phyloP scores from a whole-genome alignment of 1,140 invertebrate species.

The Magallana angulata region DNA sequence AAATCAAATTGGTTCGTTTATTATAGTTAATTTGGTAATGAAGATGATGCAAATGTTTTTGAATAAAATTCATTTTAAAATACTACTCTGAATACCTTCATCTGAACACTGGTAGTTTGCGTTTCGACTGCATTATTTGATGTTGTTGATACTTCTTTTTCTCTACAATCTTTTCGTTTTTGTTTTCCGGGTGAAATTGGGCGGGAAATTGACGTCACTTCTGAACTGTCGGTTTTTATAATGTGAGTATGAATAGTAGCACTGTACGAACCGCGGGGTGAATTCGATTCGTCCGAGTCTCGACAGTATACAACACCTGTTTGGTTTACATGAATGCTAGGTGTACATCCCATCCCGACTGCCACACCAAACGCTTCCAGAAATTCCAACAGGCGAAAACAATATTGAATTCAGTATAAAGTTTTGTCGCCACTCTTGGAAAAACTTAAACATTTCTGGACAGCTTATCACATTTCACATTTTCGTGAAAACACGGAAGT shows the following conservation, averaged over 20 bases:
- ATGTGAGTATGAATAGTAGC: constrained; percentile 61
- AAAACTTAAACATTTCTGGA: not conserved
- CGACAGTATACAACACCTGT: constrained; percentile 77
- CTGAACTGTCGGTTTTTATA: constrained; percentile 55
- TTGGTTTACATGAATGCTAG: constrained; percentile 76
- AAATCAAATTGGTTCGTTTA: no score
- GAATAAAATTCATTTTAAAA: no score
- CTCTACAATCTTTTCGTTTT: constrained; percentile 5
- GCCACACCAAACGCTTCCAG: not conserved
- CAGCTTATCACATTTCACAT: not conserved
- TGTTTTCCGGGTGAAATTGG: constrained; percentile 12
- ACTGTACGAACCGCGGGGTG: constrained; percentile 67
- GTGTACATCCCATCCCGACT: constrained; percentile 75
- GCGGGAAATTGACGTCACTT: constrained; percentile 41
- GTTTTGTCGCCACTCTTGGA: not conserved
- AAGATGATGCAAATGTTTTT: no score
- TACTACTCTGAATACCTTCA: constrained; percentile 5
- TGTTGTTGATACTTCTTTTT: not conserved
- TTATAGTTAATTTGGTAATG: no score
- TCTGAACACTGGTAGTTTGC: not conserved
- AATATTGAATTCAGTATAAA: no score
- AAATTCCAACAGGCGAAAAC: not conserved
- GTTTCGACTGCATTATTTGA: constrained; percentile 19
- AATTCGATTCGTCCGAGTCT: constrained; percentile 75
- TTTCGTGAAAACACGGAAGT: not conserved